These are phyloP conservation scores for Furcula furcula DNA, from an alignment of 2,888 invertebrate genomes.

Conservation along the genomic window DNA sequence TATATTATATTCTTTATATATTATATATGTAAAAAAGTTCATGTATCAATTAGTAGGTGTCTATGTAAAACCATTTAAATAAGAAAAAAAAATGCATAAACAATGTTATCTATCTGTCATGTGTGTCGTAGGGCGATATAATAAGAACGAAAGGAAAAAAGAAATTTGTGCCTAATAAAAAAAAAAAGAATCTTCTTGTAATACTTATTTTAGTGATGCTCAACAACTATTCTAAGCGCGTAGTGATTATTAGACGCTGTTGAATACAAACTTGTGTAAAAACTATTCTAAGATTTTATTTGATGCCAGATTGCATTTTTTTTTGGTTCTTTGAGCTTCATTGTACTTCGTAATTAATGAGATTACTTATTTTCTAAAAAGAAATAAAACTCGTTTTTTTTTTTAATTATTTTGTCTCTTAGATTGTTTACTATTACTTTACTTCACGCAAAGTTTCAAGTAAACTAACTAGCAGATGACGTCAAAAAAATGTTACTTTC, in stretches of 20 bases:
- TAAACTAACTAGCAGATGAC: neutral
- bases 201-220: conserved; percentile 72
- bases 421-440: neutral
- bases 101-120: conserved; percentile 66
- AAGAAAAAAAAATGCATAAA: conserved; percentile 54
- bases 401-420: too few relatives aligned
- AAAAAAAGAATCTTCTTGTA: conserved; percentile 54
- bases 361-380: neutral
- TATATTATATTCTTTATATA: conserved; percentile 81
- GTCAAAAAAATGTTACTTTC: neutral
- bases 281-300: conserved; percentile 54
- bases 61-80: conserved; percentile 68
- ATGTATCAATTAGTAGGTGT: conserved; percentile 76
- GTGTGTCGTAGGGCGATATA: conserved; percentile 68
- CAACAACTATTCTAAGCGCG: conserved; percentile 72
- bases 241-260: conserved; percentile 74
- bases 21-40: conserved; percentile 77
- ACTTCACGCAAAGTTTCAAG: neutral
- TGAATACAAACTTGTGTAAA: conserved; percentile 47
- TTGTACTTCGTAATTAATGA: conserved; percentile 13
- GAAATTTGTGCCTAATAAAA: conserved; percentile 75
- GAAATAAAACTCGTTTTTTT: neutral
- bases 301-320: conserved; percentile 71
- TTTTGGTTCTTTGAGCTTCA: conserved; percentile 42
- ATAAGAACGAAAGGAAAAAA: conserved; percentile 34